Base-by-base conservation (phyloP, 2,797 vertebrate species). In the Macropodus opercularis region DNA sequence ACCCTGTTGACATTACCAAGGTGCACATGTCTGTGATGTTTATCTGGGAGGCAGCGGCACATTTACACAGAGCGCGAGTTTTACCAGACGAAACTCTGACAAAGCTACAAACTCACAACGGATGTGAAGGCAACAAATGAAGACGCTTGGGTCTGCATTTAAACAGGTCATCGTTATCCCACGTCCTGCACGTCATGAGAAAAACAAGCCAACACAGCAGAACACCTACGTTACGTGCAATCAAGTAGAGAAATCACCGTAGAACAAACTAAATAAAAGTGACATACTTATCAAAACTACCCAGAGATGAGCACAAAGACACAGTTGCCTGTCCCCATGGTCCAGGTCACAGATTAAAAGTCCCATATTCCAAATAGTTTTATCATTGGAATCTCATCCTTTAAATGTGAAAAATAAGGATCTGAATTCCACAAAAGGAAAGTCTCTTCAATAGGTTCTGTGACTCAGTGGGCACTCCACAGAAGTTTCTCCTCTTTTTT, bases 281-380 rank as follows among this genome's bases (percentile, higher is more conserved):
- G 80, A 91, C 93, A 81, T 93, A 94, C 93, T 92, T 90, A 91
- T 91, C 72, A 91, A 54, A 80, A 92, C 72, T 21, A 91, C 49
- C 79, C 90, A 87, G 73, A 90, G 76, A 46, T 72, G 83, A 69
- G 74, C 79, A 66, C 65, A 77, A 46, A 78, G 59, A 77, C 85
- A 82, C 5, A 84, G 83, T 60, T 77, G 60, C 79, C 79, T 69
- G 85, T 87, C 78, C 84, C 85, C 72, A 52, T 79, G 81, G 79
- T 91, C 86, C 87, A 90, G 83, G 70, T 75, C 79, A 80, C 36
- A 76, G 57, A 83, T 83, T 87, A 91, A 89, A 85, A 90, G 78
- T 91, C 91, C 92, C 93, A 94, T 94, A 90, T 91, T 93, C 89
- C 89, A 89, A 87, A 60, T 50, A 64, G 54, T 79, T 80, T 80